Conservation (phyloP, 2,113 vertebrate genomes). For the Thalassoma bifasciatum region DNA sequence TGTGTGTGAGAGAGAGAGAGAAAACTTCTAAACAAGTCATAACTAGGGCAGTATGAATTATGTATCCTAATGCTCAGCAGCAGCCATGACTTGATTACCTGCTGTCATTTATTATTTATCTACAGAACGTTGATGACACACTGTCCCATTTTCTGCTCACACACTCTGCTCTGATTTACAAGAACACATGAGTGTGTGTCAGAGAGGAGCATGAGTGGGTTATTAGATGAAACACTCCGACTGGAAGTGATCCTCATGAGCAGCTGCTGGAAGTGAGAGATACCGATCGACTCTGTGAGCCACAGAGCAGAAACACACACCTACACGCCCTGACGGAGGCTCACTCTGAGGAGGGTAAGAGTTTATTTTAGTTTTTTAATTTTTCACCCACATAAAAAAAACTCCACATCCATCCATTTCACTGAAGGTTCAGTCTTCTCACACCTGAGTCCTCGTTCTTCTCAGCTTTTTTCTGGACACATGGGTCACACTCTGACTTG, state of each 20-base stretch:
- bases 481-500: too few relatives aligned
- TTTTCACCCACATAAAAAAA: too few relatives aligned
- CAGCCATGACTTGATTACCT: conserved; percentile 13
- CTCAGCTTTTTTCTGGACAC: too few relatives aligned
- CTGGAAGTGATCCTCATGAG: neutral
- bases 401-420: too few relatives aligned
- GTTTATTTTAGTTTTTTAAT: neutral
- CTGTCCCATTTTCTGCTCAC: neutral
- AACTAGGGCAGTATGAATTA: conserved; percentile 61
- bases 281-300: neutral
- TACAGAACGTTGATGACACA: conserved; percentile 19
- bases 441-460: too few relatives aligned
- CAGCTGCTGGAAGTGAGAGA: neutral
- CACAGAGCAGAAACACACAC: neutral
- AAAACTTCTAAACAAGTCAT: conserved; percentile 32
- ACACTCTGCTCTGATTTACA: neutral
- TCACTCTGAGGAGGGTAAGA: neutral
- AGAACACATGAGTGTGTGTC: neutral
- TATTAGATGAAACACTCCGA: neutral
- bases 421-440: too few relatives aligned
- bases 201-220: neutral
- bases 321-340: neutral
- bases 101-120: conserved; percentile 28
- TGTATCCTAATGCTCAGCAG: conserved; percentile 46
- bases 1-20: neutral